Percentiles rank a stretch among this genome's conserved stretches.
Conservation (phyloP, 2,888 invertebrate species). For the Orthonychiurus folsomi region DNA sequence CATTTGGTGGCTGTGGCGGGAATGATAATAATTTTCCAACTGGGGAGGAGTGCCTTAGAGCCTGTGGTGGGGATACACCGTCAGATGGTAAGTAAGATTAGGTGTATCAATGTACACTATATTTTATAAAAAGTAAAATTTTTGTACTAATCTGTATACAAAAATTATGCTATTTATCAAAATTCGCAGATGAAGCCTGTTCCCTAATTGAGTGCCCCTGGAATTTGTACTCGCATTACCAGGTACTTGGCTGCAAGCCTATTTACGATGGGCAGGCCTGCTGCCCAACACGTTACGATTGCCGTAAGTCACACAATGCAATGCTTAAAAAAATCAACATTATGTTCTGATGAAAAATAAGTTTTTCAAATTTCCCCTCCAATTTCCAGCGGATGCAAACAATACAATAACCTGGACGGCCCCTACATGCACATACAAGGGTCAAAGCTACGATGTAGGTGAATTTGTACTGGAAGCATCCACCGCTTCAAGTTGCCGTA, state of each 20-base stretch:
- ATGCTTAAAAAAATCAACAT: too few species aligned
- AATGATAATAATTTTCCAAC: slow-evolving; percentile 32
- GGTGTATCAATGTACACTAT: neutral
- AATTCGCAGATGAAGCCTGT: slow-evolving; percentile 26
- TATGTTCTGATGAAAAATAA: slow-evolving; percentile 3
- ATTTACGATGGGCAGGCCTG: slow-evolving; percentile 38
- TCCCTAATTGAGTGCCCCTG: slow-evolving; percentile 34
- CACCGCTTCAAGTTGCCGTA: slow-evolving; percentile 29
- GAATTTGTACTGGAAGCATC: slow-evolving; percentile 31
- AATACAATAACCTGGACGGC: neutral
- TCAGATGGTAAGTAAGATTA: slow-evolving; percentile 23
- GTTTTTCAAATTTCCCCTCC: neutral
- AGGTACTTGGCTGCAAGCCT: slow-evolving; percentile 35
- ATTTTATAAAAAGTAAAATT: neutral
- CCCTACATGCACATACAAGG: slow-evolving; percentile 29
- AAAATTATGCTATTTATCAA: neutral
- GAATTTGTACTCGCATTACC: slow-evolving; percentile 36
- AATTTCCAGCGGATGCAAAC: slow-evolving; percentile 11
- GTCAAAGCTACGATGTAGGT: slow-evolving; percentile 29
- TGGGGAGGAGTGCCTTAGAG: slow-evolving; percentile 29
- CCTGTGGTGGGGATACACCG: slow-evolving; percentile 33
- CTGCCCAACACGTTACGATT: slow-evolving; percentile 40
- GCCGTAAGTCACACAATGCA: slow-evolving; percentile 30
- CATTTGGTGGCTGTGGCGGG: slow-evolving; percentile 37
- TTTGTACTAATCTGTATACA: neutral